Evolutionary conservation across 2,797 vertebrate species (phyloP), one percentile per base, ranked within the genome.

Genomic region (Micropoecilia bifurca): DNA sequence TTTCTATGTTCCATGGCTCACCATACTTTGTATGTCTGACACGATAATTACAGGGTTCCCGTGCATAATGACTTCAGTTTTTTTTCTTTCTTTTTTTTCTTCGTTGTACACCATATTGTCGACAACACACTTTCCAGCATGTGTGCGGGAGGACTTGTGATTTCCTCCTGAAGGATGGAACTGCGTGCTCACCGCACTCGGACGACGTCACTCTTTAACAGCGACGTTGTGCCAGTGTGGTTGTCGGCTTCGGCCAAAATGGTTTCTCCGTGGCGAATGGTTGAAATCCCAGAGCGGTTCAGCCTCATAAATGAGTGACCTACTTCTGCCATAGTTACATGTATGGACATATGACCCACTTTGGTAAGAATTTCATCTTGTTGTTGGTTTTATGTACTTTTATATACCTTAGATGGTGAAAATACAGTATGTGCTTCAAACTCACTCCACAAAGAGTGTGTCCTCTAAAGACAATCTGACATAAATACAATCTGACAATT

Each of bases 101-200:
- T 88, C 39, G 69, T 78, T 41, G 57, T 83, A 80, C 87, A 89
- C 82, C 84, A 88, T 89, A 86, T n/a, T 91, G 89, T 78, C 68
- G 79, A 91, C 89, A 90, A 87, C 88, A 93, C 85, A 93, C 92
- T 95, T 94, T 95, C 91, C 93, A 94, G 77, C 55, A 87, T 88
- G 90, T 53, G 39, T 89, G 85, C 75, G 41, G 85, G 81, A 91
- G 48, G 79, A 85, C 80, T 84, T 83, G 66, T 57, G 10, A 84
- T 88, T 89, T 78, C 93, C 85, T 90, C 83, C 85, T 88, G 74
- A 90, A 86, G 84, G 77, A 85, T 80, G 89, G 91, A 95, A 91
- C 75, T 86, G 85, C 85, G 74, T 85, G 88, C 91, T 92, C 83
- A 89, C 88, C 87, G 77, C 87, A 80, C 79, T 93, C 33, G 45